These are phyloP conservation scores for Anas flavirostris DNA, from an alignment of 2,797 vertebrate species.

Conservation along the genomic window DNA sequence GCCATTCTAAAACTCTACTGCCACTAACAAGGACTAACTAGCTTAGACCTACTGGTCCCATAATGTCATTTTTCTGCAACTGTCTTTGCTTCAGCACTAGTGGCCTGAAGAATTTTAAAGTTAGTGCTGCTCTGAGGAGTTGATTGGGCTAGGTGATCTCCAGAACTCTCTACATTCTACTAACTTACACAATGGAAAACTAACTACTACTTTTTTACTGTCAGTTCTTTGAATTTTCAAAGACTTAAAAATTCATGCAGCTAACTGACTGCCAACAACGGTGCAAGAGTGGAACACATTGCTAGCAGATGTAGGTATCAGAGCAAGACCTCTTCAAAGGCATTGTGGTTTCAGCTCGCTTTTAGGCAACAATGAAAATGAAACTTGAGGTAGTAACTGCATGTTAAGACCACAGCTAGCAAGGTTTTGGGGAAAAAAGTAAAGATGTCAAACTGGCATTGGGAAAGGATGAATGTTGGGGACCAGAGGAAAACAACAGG, in stretches of 20 bases:
- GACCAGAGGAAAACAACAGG: neutral
- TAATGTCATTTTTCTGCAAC: neutral
- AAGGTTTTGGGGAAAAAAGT: neutral
- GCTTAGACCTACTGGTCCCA: neutral
- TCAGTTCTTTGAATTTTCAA: neutral
- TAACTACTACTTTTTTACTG: neutral
- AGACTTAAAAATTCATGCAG: neutral
- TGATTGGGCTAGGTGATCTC: neutral
- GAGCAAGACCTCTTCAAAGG: neutral
- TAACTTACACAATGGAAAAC: neutral
- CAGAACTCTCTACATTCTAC: neutral
- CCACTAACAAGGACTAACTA: neutral
- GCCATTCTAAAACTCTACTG: neutral
- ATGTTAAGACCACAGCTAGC: neutral
- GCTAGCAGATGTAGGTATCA: neutral
- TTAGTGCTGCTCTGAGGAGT: neutral
- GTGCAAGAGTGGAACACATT: neutral
- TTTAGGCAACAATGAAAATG: neutral
- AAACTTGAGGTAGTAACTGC: neutral
- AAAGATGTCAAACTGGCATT: neutral
- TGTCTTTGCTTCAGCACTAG: neutral
- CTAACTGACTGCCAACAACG: neutral
- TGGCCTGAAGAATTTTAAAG: neutral
- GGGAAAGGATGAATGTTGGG: neutral
- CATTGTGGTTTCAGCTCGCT: neutral